A percentile compares a stretch with the other conserved stretches of the same genome.
Conservation (phyloP, 2,113 vertebrate genomes). For the Vidua macroura region DNA sequence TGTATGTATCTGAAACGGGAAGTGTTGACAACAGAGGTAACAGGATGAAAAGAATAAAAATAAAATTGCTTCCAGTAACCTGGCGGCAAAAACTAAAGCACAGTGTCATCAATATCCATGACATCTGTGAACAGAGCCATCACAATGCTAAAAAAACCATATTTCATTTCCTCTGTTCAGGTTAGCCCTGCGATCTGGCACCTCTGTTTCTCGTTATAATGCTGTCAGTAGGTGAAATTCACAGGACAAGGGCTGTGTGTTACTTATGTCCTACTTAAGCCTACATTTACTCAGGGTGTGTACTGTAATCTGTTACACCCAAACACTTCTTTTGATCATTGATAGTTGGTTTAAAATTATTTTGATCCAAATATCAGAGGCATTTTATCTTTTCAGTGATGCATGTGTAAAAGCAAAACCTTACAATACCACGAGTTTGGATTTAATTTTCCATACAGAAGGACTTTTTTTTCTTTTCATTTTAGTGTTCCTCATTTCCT, state of each 20-base stretch:
- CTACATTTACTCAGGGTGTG: not conserved
- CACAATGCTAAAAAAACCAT: constrained; percentile 21
- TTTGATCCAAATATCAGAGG: not conserved
- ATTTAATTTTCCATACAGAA: not conserved
- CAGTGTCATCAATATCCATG: constrained; percentile 43
- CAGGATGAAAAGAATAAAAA: constrained; percentile 39
- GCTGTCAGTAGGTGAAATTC: constrained; percentile 32
- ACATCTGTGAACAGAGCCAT: constrained; percentile 46
- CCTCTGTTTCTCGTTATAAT: not conserved
- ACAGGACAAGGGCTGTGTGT: not conserved
- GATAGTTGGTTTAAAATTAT: not conserved
- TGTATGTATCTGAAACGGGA: not conserved
- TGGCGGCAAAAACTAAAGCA: constrained; percentile 19
- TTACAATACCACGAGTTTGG: not conserved
- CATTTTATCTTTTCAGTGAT: not conserved
- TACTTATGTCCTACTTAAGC: constrained; percentile 9
- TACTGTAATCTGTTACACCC: not conserved
- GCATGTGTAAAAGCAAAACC: not conserved
- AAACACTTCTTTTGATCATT: not conserved
- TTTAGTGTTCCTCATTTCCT: not conserved
- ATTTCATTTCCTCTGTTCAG: constrained; percentile 25
- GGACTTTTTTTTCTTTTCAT: not conserved
- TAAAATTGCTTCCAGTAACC: constrained; percentile 51
- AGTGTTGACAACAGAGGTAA: constrained; percentile 29
- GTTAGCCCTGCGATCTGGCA: not conserved